A percentile compares a stretch with the other conserved stretches of the same genome.
Conservation (phyloP, 2,113 vertebrate genomes). For the Tetraodon nigroviridis region DNA sequence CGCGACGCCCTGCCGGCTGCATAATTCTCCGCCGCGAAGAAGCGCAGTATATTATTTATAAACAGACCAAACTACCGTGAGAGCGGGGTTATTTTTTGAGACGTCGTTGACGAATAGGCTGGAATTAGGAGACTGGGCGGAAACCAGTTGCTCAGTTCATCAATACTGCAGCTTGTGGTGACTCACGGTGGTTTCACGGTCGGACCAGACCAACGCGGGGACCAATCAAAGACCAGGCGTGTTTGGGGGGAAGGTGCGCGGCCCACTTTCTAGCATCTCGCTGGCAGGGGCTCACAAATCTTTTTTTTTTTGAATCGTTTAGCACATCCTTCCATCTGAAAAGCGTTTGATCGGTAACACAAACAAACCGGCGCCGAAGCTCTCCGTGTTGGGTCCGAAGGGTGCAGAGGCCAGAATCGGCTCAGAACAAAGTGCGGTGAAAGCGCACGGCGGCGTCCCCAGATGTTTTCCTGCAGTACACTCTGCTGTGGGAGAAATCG, state of each 20-base stretch:
- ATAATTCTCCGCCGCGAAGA: neutral
- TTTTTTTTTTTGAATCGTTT: neutral
- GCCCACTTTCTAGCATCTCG: constrained; percentile 9
- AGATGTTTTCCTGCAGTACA: constrained; percentile 48
- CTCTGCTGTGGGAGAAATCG: constrained; percentile 61
- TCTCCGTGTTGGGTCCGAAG: constrained; percentile 34
- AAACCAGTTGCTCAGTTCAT: no score
- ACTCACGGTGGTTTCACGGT: constrained; percentile 33
- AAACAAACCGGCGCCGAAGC: constrained; percentile 17
- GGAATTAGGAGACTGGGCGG: no score
- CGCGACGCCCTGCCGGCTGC: constrained; percentile 4
- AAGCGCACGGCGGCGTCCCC: constrained; percentile 52
- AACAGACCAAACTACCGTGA: constrained; percentile 14
- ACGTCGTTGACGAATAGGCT: constrained; percentile 26
- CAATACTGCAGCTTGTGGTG: constrained; percentile 4
- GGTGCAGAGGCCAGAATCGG: constrained; percentile 46
- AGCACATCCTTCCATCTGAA: neutral
- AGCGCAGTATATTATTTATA: constrained; percentile 2
- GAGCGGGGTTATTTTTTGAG: constrained; percentile 7
- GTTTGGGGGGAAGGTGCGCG: neutral
- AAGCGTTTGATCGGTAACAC: constrained; percentile 31
- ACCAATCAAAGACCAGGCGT: constrained; percentile 32
- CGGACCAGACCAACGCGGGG: constrained; percentile 45
- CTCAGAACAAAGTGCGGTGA: constrained; percentile 52
- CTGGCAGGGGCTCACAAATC: constrained; percentile 26